A percentile compares a stretch with the other conserved stretches of the same genome.
phyloP scores from a whole-genome alignment of 2,888 invertebrate genomes.

The Tenthredo scrophulariae region DNA sequence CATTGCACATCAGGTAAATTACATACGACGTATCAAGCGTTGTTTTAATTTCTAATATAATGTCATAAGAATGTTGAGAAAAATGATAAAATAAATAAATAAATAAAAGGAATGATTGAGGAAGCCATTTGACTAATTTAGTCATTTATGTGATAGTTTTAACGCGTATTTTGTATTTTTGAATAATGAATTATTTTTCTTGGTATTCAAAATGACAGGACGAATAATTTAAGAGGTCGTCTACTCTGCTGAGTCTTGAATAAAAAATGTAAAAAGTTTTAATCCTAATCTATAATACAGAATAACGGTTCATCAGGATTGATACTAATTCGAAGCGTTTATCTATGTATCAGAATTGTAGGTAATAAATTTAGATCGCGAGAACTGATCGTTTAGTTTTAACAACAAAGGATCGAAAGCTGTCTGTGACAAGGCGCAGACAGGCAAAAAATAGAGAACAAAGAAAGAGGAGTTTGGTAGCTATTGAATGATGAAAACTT shows the following conservation, averaged over 20 bases:
- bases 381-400: constrained; percentile 9
- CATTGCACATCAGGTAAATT: neutral
- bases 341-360: neutral
- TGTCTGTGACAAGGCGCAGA: constrained; percentile 34
- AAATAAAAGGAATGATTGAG: neutral
- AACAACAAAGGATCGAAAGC: constrained; percentile 40
- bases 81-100: neutral
- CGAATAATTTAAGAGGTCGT: neutral
- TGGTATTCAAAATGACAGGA: neutral
- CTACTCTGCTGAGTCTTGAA: neutral
- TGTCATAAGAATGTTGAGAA: neutral
- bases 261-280: neutral
- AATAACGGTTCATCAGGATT: neutral
- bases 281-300: neutral
- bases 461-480: neutral
- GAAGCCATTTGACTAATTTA: neutral
- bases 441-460: constrained; percentile 18
- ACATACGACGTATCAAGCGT: neutral
- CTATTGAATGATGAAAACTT: constrained; percentile 1
- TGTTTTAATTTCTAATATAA: neutral
- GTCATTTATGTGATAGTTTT: neutral
- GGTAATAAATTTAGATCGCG: neutral
- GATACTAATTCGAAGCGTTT: neutral
- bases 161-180: neutral
- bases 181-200: neutral